Evolutionary conservation across 2,113 vertebrate genomes (phyloP), one percentile per base, ranked within the genome.

Genomic region (Scomber colias): DNA sequence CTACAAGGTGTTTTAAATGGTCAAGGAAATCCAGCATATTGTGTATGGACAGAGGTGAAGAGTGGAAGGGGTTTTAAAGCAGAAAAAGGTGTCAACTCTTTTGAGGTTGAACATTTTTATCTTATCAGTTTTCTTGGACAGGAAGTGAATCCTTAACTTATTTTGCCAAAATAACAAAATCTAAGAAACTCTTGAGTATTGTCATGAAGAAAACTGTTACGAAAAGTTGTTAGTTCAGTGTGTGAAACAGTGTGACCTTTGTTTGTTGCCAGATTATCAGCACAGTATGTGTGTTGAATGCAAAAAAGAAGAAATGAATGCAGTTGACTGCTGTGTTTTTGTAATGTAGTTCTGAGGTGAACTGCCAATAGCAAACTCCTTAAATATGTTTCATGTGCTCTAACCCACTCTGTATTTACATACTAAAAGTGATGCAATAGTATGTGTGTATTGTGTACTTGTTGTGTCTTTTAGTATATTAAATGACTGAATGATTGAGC

Each of bases 161-260:
- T 86, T 88, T 82, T 70, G 79, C 75, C 63, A 77, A 83, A 88
- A 64, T 35, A 45, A 61, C 14, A 77, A 75, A 75, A 61, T 46
- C n/a, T 12, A 45, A 63, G 31, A 35, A 19, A 21, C 21, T 21
- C 21, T 11, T 61, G 24, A 60, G 30, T 8, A 61, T 40, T 17
- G 7, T 76, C 49, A 12, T 48, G 19, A 62, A 70, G 17, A 48
- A 63, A 66, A 11, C 3, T 63, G 27, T 75, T 65, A 16, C 40
- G 31, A 76, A 63, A 77, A 46, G 11, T 62, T 60, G 44, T 57
- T 14, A 59, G 44, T 77, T 60, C 59, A 21, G 54, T 71, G 61
- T 81, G 62, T 79, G 61, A 62, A 84, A 83, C 69, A 15, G 48
- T 65, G 27, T 81, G 65, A 79, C 45, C 51, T 44, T 77, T 16